phyloP scores from a whole-genome alignment of 30 jellyfish, hydroid and myxozoan species.

The Cassiopea andromeda region DNA sequence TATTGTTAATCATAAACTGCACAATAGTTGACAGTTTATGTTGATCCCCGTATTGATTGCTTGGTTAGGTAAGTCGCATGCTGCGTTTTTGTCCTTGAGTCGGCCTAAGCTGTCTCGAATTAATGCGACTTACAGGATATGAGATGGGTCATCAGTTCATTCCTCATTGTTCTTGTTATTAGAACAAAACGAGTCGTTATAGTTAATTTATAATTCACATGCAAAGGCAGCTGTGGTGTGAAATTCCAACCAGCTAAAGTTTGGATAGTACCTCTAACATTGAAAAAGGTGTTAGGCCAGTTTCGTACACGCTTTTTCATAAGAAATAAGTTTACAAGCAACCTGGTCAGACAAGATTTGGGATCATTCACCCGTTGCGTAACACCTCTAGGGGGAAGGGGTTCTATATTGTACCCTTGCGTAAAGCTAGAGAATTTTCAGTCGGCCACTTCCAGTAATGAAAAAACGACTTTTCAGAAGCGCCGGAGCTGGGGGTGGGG shows the following conservation, averaged over 20 bases:
- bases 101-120: not conserved
- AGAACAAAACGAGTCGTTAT: not conserved
- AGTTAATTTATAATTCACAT: not conserved
- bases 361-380: not conserved
- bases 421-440: too few species aligned
- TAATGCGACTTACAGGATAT: constrained; percentile 1
- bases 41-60: not conserved
- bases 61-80: not conserved
- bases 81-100: not conserved
- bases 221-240: not conserved
- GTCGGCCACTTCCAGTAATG: too few species aligned
- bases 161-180: not conserved
- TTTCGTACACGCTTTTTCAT: not conserved
- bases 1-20: not conserved
- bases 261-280: not conserved
- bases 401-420: too few species aligned
- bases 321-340: too few species aligned
- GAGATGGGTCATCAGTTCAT: not conserved
- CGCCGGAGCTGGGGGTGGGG: too few species aligned
- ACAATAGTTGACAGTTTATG: not conserved
- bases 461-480: too few species aligned
- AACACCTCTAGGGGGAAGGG: not conserved
- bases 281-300: not conserved
- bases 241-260: not conserved
- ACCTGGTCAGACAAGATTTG: not conserved